Base-by-base conservation (phyloP, 2,888 invertebrate genomes). In the Galerucella pusilla region DNA sequence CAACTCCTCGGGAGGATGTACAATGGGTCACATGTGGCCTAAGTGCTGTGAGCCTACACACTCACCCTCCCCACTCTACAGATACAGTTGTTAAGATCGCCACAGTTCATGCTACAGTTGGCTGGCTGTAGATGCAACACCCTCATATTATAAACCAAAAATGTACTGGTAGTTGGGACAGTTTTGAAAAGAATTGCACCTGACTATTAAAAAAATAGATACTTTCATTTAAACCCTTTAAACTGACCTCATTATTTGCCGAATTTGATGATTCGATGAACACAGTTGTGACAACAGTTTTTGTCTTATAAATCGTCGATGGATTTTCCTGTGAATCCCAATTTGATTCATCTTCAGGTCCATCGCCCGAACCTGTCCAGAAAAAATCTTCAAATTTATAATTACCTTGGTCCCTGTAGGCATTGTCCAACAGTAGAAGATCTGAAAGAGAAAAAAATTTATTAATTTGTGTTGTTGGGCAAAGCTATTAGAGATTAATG, bases 291-390 rank as follows among this genome's bases (percentile, higher is more conserved):
- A 93, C 89, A 1, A 94, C 90, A 0, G 93, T 94, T 77, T 93
- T 93, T 11, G 91, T 91, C 83, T 92, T 91, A 66, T 91, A 91
- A 59, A 93, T 90, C 10, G 92, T 90, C 0, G 90, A 88, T 2
- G 89, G 86, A 76, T 82, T 86, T 73, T 90, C 91, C 63, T 89
- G 88, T 82, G 88, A 91, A 80, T 90, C 89, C 83, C 88, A 91
- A 70, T 81, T 77, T 52, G 84, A 82, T 69, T 84, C 82, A 14
- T 84, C 83, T 10, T 92, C 90, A 0, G 93, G 92, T 0, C 94
- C 95, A 84, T 96, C 96, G 0, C 96, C 96, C 0, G 94, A 94
- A 0, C 96, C 96, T 0, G 95, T 95, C 96, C 96, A 96, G 86
- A 96, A 94, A 88, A 96, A 96, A 86, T 96, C 96, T 83, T 96